Evolutionary conservation across 2,113 vertebrate genomes (phyloP).

Genomic region (Channa maculata): DNA sequence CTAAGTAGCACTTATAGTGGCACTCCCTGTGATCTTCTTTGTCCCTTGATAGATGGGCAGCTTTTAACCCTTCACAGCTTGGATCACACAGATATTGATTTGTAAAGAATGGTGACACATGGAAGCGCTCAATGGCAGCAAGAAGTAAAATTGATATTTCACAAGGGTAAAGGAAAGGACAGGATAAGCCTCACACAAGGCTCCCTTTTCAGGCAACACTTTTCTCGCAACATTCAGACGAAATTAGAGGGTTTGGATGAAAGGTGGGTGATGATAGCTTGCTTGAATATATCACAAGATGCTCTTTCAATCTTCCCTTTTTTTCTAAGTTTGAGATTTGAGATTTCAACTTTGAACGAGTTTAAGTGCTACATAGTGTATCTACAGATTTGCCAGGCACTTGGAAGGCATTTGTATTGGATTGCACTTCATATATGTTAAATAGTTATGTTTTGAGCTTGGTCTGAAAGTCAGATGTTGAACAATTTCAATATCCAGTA

Average conservation of each 20-base stretch:
- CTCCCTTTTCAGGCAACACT: slow-evolving; percentile 15
- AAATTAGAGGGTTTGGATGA: slow-evolving; percentile 30
- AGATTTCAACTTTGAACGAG: neutral
- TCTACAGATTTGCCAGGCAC: neutral
- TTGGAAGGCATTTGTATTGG: neutral
- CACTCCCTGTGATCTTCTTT: slow-evolving; percentile 57
- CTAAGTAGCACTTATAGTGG: slow-evolving; percentile 49
- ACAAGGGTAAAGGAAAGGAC: slow-evolving; percentile 35
- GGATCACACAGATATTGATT: slow-evolving; percentile 49
- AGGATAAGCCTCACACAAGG: neutral
- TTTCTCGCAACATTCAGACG: slow-evolving; percentile 7
- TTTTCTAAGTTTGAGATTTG: neutral
- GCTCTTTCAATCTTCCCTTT: neutral
- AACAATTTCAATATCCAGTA: neutral
- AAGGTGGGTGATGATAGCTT: slow-evolving; percentile 9
- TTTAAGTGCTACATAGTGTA: neutral
- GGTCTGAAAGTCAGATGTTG: neutral
- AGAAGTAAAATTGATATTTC: slow-evolving; percentile 53
- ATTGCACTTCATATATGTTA: neutral
- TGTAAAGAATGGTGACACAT: slow-evolving; percentile 24
- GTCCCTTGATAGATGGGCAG: slow-evolving; percentile 30
- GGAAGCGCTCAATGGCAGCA: slow-evolving; percentile 18
- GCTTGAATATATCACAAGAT: neutral
- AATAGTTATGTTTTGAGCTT: neutral
- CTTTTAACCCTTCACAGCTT: slow-evolving; percentile 46